phyloP scores from a whole-genome alignment of 2,113 vertebrate genomes.

The Gila orcuttii region DNA sequence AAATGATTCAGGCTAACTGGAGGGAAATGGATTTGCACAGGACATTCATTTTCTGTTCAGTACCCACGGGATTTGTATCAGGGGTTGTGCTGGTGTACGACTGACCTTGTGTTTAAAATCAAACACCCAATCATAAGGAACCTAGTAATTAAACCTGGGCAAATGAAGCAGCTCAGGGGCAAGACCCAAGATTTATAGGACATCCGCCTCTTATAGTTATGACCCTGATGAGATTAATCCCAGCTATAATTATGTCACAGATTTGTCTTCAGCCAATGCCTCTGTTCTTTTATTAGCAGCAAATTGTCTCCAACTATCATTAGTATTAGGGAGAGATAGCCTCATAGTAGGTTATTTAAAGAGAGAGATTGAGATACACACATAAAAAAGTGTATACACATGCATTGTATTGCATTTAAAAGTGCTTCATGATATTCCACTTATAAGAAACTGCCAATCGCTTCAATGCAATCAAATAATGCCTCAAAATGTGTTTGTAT shows the following conservation, averaged over 20 bases:
- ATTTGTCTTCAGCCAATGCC: constrained; percentile 45
- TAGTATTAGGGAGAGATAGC: constrained; percentile 22
- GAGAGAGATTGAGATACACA: background rate
- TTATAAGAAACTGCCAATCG: background rate
- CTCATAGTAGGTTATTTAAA: constrained; percentile 16
- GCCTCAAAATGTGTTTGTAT: background rate
- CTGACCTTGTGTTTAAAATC: constrained; percentile 44
- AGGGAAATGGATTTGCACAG: background rate
- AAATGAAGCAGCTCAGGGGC: constrained; percentile 29
- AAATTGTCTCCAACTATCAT: constrained; percentile 43
- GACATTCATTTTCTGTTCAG: background rate
- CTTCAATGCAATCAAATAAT: background rate
- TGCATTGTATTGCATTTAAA: background rate
- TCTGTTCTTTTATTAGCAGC: constrained; percentile 51
- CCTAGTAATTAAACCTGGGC: constrained; percentile 46
- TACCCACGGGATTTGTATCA: constrained; percentile 18
- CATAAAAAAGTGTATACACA: background rate
- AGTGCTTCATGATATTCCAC: background rate
- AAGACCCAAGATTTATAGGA: constrained; percentile 48
- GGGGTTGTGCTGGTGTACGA: background rate
- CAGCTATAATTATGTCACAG: constrained; percentile 44
- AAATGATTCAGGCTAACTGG: background rate
- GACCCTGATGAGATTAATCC: constrained; percentile 59
- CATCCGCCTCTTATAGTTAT: constrained; percentile 50
- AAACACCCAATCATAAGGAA: constrained; percentile 24